These are phyloP conservation scores for Haliaeetus leucogaster DNA, from an alignment of 2,113 vertebrate genomes.

Conservation along the genomic window DNA sequence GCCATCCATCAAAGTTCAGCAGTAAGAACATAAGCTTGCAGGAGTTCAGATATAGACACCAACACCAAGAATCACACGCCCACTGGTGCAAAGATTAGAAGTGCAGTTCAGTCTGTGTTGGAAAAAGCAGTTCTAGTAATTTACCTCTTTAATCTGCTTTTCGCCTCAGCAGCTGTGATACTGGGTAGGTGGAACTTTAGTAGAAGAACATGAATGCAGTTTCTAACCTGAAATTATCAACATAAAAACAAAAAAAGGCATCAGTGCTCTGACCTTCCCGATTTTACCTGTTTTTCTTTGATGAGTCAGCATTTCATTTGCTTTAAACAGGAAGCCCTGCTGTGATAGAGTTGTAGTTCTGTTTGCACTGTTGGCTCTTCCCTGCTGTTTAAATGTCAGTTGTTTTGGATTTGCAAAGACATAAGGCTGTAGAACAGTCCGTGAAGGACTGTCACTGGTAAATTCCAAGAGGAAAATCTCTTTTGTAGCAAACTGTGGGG, in stretches of 20 bases:
- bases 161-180: neutral
- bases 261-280: neutral
- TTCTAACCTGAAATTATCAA: neutral
- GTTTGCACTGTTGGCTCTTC: neutral
- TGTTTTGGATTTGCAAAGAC: neutral
- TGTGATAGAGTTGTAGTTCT: neutral
- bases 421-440: neutral
- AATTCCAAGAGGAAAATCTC: neutral
- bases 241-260: neutral
- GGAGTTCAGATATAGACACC: neutral
- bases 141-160: neutral
- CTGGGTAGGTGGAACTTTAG: neutral
- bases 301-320: neutral
- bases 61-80: neutral
- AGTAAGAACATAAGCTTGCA: neutral
- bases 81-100: neutral
- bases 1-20: neutral
- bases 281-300: constrained; percentile 1
- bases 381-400: constrained; percentile 21
- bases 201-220: neutral
- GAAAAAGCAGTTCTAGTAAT: neutral
- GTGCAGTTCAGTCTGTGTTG: neutral
- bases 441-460: neutral
- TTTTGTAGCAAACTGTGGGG: neutral
- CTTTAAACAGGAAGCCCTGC: neutral